Evolutionary conservation across 2,797 vertebrate species (phyloP).

Genomic region (Otus scops): DNA sequence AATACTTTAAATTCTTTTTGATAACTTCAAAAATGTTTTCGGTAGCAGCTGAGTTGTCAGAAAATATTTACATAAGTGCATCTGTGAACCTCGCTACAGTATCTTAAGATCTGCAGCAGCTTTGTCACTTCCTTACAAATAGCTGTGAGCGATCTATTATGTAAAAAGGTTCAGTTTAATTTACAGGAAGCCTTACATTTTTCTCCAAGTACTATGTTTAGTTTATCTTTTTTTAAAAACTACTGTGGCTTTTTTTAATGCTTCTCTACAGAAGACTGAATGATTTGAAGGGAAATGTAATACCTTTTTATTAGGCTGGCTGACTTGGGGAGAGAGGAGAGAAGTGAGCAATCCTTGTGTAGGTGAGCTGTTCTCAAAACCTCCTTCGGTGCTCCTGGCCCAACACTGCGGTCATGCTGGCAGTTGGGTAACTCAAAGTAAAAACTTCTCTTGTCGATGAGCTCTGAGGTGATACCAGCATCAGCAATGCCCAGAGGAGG

Average conservation of each 20-base stretch:
- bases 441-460: background rate
- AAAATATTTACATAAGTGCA: slow-evolving; percentile 66
- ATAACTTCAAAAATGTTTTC: slow-evolving; percentile 63
- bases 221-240: background rate
- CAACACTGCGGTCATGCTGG: background rate
- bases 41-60: slow-evolving; percentile 47
- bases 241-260: background rate
- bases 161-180: slow-evolving; percentile 65
- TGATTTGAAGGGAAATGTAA: background rate
- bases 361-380: background rate
- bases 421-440: background rate
- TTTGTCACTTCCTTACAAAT: slow-evolving; percentile 63
- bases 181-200: slow-evolving; percentile 54
- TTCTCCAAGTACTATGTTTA: slow-evolving; percentile 35
- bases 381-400: fast-evolving
- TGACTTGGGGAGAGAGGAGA: background rate
- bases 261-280: background rate
- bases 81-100: slow-evolving; percentile 35
- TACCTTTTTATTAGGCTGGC: background rate
- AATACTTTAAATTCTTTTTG: slow-evolving; percentile 68
- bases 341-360: background rate
- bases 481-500: fast-evolving
- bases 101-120: slow-evolving; percentile 47
- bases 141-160: slow-evolving; percentile 65
- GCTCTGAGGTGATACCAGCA: background rate